Conservation (phyloP, 2,888 invertebrate genomes). For the Theretra japonica region DNA sequence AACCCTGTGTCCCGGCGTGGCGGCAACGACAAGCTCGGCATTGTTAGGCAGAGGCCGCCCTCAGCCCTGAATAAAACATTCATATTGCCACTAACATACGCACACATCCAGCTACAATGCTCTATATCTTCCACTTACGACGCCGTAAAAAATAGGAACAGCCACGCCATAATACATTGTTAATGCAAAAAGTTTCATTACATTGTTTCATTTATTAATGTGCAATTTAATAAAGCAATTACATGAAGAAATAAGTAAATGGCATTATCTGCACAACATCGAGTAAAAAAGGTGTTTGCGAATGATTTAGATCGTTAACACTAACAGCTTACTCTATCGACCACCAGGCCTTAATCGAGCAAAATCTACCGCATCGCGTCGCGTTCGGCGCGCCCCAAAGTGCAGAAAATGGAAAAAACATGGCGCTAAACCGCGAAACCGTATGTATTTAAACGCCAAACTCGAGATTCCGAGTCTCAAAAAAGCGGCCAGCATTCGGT, state of each 20-base stretch:
- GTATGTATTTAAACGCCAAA: conserved; percentile 85
- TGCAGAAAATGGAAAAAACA: conserved; percentile 84
- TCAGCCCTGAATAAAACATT: conserved; percentile 83
- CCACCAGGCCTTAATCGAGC: conserved; percentile 77
- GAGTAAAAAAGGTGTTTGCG: conserved; percentile 56
- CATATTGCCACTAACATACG: conserved; percentile 77
- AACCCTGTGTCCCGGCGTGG: conserved; percentile 65
- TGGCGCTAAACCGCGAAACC: conserved; percentile 84
- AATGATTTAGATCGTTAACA: conserved; percentile 73
- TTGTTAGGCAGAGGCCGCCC: conserved; percentile 81
- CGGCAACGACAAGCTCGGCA: conserved; percentile 82
- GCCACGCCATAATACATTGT: conserved; percentile 42
- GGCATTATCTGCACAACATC: conserved; percentile 45
- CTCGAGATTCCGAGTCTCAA: conserved; percentile 74
- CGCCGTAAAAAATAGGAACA: conserved; percentile 56
- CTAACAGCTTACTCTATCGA: conserved; percentile 81
- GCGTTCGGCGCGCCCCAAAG: conserved; percentile 76
- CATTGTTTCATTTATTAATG: conserved; percentile 31
- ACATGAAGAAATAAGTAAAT: conserved; percentile 18
- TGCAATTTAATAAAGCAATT: conserved; percentile 30
- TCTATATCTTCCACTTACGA: conserved; percentile 55
- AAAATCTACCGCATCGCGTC: conserved; percentile 76
- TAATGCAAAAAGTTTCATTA: conserved; percentile 37
- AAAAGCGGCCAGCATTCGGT: conserved; percentile 76
- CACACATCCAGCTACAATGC: conserved; percentile 77